These are phyloP conservation scores for Allacma fusca DNA, from an alignment of 2,888 invertebrate species.

Conservation along the genomic window DNA sequence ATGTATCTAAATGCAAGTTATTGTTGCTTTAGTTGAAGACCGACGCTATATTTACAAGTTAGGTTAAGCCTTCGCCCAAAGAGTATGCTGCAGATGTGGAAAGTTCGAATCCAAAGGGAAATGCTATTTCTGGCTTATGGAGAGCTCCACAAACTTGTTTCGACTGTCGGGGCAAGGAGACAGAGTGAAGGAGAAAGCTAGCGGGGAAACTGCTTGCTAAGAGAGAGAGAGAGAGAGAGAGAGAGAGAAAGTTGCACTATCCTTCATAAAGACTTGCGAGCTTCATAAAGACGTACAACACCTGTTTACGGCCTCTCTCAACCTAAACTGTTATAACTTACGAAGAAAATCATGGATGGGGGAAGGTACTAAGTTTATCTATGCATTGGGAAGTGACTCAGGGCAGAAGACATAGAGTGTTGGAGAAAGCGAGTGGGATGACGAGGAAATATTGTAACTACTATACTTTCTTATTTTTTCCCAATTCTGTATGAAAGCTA, in stretches of 20 bases:
- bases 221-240: background rate
- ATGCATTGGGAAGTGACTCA: background rate
- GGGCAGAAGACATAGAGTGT: too few relatives aligned
- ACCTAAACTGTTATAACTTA: background rate
- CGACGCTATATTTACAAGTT: background rate
- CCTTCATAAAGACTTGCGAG: background rate
- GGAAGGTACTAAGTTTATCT: background rate
- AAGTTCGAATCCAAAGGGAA: conserved; percentile 12
- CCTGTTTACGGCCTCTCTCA: background rate
- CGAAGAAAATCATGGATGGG: background rate
- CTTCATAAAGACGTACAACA: conserved; percentile 12
- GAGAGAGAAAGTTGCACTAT: background rate
- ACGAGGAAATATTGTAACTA: background rate
- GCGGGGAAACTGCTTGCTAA: too few relatives aligned
- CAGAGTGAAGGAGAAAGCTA: background rate
- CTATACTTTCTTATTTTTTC: background rate
- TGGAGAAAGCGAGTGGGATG: background rate
- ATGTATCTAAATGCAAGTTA: background rate
- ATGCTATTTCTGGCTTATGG: background rate
- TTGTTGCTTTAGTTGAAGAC: background rate
- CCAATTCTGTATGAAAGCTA: background rate
- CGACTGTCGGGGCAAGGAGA: background rate
- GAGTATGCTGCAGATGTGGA: background rate
- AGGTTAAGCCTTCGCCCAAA: background rate
- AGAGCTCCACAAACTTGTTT: background rate